Evolutionary conservation across 2,797 vertebrate species (phyloP).

Genomic region (Cyclura pinguis): DNA sequence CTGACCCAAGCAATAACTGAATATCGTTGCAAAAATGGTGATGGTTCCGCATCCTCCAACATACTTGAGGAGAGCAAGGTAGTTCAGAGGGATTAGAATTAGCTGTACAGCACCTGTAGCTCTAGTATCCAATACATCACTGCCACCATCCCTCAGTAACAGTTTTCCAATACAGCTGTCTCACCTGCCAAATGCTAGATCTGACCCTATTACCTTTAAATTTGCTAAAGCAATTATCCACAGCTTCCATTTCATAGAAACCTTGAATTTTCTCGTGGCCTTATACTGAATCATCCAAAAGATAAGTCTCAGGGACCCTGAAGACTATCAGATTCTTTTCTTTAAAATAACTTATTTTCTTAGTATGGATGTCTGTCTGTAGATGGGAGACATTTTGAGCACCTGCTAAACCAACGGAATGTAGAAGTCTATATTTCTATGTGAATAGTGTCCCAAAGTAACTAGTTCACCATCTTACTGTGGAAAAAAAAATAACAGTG

Average conservation of each 20-base stretch:
- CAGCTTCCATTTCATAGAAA: not conserved
- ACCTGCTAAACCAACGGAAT: not conserved
- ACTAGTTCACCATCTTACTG: not conserved
- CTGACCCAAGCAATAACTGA: not conserved
- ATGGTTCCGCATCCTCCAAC: not conserved
- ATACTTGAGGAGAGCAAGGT: not conserved
- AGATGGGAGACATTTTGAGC: not conserved
- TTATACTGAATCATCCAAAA: not conserved
- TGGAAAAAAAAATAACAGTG: not conserved
- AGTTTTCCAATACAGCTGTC: not conserved
- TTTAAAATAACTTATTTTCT: not conserved
- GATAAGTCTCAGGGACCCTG: not conserved
- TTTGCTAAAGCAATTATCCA: not conserved
- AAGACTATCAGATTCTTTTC: slow-evolving; percentile 8
- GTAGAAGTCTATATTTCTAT: not conserved
- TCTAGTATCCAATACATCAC: not conserved
- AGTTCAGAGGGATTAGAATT: not conserved
- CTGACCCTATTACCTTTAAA: not conserved
- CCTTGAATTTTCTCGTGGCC: not conserved
- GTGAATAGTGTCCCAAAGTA: not conserved
- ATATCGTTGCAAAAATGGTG: not conserved
- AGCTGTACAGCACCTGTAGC: not conserved
- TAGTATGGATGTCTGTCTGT: not conserved
- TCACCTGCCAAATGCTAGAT: not conserved
- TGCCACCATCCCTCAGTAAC: not conserved